Evolutionary conservation across 2,113 vertebrate species (phyloP).

Genomic region (Nipponia nippon): DNA sequence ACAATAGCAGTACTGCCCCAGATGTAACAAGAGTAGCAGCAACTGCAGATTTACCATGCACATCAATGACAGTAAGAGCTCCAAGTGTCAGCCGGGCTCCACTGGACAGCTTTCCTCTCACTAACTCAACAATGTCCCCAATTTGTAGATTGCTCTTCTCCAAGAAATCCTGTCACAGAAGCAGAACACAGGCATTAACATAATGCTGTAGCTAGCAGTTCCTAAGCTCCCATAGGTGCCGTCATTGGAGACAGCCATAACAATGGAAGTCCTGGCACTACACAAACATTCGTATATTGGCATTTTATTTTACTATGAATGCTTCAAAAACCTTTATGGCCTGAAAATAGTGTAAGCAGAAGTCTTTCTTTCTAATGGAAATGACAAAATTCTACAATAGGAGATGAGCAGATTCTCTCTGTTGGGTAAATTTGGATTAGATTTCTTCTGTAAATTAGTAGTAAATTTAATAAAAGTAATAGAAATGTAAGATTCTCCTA

Average conservation of each 20-base stretch:
- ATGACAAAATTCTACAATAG: neutral
- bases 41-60: conserved; percentile 79
- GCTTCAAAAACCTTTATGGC: neutral
- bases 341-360: neutral
- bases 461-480: neutral
- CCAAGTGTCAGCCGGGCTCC: conserved; percentile 88
- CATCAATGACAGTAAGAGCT: conserved; percentile 89
- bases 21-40: neutral
- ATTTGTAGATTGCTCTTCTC: conserved; percentile 87
- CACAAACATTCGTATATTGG: neutral
- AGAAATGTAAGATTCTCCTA: neutral
- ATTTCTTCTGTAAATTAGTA: neutral
- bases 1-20: neutral
- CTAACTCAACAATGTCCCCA: conserved; percentile 85
- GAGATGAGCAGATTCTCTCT: neutral
- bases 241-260: neutral
- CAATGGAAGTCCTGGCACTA: neutral
- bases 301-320: neutral
- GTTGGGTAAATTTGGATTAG: neutral
- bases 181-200: neutral
- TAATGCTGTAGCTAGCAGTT: neutral
- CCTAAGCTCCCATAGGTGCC: neutral
- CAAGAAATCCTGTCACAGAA: conserved; percentile 77
- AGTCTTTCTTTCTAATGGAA: neutral
- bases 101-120: conserved; percentile 85